Evolutionary conservation across 2,797 vertebrate species (phyloP), one percentile per base, ranked within the genome.

Genomic region (Poeciliopsis gracilis): DNA sequence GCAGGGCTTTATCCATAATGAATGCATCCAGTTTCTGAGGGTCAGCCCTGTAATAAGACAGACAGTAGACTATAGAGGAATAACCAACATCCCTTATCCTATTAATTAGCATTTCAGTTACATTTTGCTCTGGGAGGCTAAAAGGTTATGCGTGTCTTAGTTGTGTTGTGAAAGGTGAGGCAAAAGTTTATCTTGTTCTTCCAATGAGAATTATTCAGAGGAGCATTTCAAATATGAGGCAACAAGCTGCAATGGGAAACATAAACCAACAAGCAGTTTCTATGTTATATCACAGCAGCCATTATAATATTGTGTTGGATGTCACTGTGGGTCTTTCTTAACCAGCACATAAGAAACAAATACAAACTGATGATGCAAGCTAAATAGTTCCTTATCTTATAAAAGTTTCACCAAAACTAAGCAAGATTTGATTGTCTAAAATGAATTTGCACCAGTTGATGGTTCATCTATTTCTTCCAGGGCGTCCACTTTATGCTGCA

Each of bases 1-100:
- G 90, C 83, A 99, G 97, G 38, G 98, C 97, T 96, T 99, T 99
- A 93, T 99, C 98, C 98, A 99, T 99, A 91, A 99, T 99, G 93
- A 99, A 99, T 49, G 98, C 98, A 77, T 99, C 98, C 3, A 99
- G 95, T 92, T 95, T 98, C 93, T 98, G 97, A 84, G 98, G 98
- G 93, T 99, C 97, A 38, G 96, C 96, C 92, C 98, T 99, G 90
- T 18, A 90, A 94, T 77, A 23, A 80, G 78, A 85, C 12, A 87
- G 28, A 15, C 59, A 71, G 30, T 28, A 43, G 8, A 49, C 28
- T 72, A 69, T 13, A 69, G 38, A 70, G 25, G 43, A 70, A n/a
- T 18, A 43, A 70, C 41, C 25, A 28, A 28, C 43, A 45, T 70
- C 67, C 25, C 25, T 70, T 70, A 28, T n/a, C 13, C 5, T 46